phyloP scores from a whole-genome alignment of 2,888 invertebrate genomes.

The Cerastis rubricosa region DNA sequence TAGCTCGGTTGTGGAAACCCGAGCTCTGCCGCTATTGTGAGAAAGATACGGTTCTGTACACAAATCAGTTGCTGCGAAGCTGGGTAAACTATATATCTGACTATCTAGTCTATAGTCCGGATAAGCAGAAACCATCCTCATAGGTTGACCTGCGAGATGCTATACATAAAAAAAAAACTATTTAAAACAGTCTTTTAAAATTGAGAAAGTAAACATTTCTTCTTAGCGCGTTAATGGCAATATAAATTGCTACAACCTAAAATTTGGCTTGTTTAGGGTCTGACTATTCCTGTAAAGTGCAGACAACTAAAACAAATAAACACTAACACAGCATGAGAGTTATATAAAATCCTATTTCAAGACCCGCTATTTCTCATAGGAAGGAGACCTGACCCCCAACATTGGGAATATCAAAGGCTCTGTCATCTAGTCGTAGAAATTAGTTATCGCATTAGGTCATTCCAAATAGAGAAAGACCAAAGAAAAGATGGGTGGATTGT shows the following conservation, averaged over 20 bases:
- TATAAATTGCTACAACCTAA: background rate
- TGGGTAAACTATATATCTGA: background rate
- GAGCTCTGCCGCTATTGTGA: slow-evolving; percentile 49
- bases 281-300: background rate
- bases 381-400: background rate
- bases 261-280: background rate
- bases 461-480: too few species aligned
- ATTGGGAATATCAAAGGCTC: background rate
- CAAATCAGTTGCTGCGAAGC: slow-evolving; percentile 21
- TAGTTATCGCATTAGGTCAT: too few species aligned
- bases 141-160: too few species aligned
- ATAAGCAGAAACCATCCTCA: too few species aligned
- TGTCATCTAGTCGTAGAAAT: background rate
- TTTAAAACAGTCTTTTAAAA: background rate
- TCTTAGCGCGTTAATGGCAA: background rate
- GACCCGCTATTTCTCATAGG: background rate
- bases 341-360: background rate
- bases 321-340: background rate
- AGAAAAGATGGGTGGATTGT: too few species aligned
- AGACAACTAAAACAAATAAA: background rate
- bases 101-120: background rate
- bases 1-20: slow-evolving; percentile 48
- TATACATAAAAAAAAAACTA: too few species aligned
- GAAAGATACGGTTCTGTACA: slow-evolving; percentile 48
- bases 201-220: background rate